Base-by-base conservation (phyloP, 2,113 vertebrate genomes). In the Cyprinodon tularosa region DNA sequence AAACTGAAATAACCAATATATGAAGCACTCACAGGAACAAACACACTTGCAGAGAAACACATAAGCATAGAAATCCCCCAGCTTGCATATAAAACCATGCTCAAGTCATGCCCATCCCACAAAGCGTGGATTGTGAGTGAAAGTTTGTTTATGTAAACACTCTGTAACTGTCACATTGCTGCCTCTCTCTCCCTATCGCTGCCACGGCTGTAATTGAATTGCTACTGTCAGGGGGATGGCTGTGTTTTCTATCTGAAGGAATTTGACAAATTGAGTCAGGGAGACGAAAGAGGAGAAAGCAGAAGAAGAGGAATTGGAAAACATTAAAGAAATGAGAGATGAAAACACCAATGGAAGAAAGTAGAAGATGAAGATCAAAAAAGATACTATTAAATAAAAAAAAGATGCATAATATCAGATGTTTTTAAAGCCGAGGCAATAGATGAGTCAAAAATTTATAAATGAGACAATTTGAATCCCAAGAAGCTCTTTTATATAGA, bases 91-190 rank as follows among this genome's bases (percentile, higher is more conserved):
- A 57, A 57, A 20, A 20, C 50, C 7, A 0, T 57, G 70, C 65
- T 15, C 37, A 62, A 15, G 37, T 12, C 3, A 40, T 38, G 50
- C 95, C 96, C 96, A 96, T 96, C 96, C 96, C 95, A 76, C 13
- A 76, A 11, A 37, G 12, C 68, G 10, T 37, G 95, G 95, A 95
- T 96, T 97, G 96, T 96, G 96, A 96, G 95, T 91, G 95, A 97
- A 96, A 96, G 96, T 97, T 97, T 97, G 96, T 98, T 97, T 97
- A 96, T 96, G 97, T 97, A 98, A 98, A 98, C 96, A 97, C 96
- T 97, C 95, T 96, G 96, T 97, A 97, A 97, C 95, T 96, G 96
- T 98, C 96, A 96, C 96, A 96, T 98, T 96, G 97, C 96, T 96
- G 48, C 96, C 96, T 95, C 42, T 90, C 93, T 94, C 95, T 96